A percentile compares a stretch with the other conserved stretches of the same genome.
These are phyloP conservation scores for Coptodon rendalli DNA, from an alignment of 2,113 vertebrate genomes.

Conservation along the genomic window DNA sequence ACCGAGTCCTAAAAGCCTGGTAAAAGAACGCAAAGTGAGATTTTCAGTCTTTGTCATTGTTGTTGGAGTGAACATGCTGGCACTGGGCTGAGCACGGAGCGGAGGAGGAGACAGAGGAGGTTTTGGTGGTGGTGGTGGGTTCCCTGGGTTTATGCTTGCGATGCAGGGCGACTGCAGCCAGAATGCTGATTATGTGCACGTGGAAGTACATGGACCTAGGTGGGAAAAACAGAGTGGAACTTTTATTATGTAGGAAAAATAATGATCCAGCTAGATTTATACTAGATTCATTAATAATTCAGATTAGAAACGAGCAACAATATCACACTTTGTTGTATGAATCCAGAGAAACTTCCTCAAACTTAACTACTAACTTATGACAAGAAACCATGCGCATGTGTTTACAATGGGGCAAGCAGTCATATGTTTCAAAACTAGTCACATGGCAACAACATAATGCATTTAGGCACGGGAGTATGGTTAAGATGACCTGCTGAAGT, in stretches of 20 bases:
- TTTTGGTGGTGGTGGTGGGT: neutral
- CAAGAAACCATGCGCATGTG: neutral
- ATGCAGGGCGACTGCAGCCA: slow-evolving; percentile 76
- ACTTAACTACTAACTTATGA: neutral
- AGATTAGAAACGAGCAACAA: neutral
- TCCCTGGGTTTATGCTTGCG: slow-evolving; percentile 47
- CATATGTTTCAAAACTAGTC: neutral
- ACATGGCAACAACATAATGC: neutral
- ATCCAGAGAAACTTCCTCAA: neutral
- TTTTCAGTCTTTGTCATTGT: slow-evolving; percentile 70
- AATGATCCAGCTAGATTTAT: neutral
- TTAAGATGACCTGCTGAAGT: neutral
- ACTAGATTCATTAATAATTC: neutral
- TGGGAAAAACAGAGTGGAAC: neutral
- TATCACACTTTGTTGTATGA: neutral
- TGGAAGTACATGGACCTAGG: slow-evolving; percentile 93
- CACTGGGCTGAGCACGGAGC: slow-evolving; percentile 11
- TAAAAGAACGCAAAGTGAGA: neutral
- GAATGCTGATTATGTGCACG: slow-evolving; percentile 85
- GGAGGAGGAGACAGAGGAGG: neutral
- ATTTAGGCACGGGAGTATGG: neutral
- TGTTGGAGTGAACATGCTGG: slow-evolving; percentile 63
- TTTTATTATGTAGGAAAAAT: neutral
- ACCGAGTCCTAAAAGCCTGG: neutral
- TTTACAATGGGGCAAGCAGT: neutral